phyloP scores from a whole-genome alignment of 2,113 vertebrate genomes.

The Dasyprocta punctata region DNA sequence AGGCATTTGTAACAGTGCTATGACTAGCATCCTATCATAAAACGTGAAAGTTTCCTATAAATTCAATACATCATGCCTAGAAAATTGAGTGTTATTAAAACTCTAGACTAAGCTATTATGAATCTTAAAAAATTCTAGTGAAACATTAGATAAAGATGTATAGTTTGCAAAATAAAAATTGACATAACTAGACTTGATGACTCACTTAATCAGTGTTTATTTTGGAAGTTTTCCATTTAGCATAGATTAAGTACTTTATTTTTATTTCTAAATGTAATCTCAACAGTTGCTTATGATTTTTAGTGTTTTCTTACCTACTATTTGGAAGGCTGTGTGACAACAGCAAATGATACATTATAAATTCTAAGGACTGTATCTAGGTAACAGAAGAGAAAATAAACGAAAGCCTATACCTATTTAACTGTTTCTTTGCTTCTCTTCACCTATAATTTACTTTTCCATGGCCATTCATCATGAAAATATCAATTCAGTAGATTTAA shows the following conservation, averaged over 20 bases:
- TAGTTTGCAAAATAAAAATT: constrained; percentile 1
- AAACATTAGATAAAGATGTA: not conserved
- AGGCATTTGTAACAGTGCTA: not conserved
- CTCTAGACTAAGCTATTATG: not conserved
- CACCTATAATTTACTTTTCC: constrained; percentile 54
- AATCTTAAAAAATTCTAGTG: not conserved
- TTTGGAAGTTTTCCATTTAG: constrained; percentile 20
- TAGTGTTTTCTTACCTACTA: not conserved
- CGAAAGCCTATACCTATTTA: constrained; percentile 25
- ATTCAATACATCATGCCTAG: not conserved
- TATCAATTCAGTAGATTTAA: not conserved
- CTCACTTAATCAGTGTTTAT: constrained; percentile 1
- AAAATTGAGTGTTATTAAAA: too few relatives aligned
- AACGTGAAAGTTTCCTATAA: not conserved
- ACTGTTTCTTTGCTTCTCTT: constrained; percentile 42
- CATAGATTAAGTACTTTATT: constrained; percentile 17
- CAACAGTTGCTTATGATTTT: not conserved
- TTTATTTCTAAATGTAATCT: constrained; percentile 25
- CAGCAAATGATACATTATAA: not conserved
- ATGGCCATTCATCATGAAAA: constrained; percentile 40
- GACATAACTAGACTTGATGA: not conserved
- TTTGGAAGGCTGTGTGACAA: constrained; percentile 7
- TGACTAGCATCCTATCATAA: not conserved
- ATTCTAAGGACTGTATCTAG: constrained; percentile 8
- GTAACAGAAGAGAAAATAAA: constrained; percentile 43